These are phyloP conservation scores for Taenioides sp. DNA, from an alignment of 2,797 vertebrate genomes.

Conservation along the genomic window DNA sequence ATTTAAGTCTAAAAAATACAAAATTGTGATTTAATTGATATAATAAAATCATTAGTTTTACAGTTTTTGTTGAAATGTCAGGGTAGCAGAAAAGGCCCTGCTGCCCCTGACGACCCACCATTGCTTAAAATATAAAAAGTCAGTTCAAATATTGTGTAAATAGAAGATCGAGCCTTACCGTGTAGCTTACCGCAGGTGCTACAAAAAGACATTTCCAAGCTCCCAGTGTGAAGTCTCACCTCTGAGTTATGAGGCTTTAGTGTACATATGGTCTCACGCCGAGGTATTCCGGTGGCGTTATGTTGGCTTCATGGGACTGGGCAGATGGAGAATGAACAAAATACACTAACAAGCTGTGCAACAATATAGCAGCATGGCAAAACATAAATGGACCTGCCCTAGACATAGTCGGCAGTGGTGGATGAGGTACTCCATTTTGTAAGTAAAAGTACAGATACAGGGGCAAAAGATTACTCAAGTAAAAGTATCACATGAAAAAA, in stretches of 20 bases:
- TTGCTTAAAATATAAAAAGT: slow-evolving; percentile 25
- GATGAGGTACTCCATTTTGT: neutral
- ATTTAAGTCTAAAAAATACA: too few relatives aligned
- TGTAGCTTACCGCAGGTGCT: slow-evolving; percentile 16
- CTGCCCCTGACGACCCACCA: too few relatives aligned
- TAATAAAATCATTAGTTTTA: too few relatives aligned
- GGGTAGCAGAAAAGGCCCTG: too few relatives aligned
- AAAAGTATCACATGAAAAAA: too few relatives aligned
- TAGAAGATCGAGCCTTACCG: slow-evolving; percentile 45
- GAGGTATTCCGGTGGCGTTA: slow-evolving; percentile 39
- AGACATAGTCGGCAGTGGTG: neutral
- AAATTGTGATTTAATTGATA: too few relatives aligned
- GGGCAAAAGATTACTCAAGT: too few relatives aligned
- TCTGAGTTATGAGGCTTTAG: slow-evolving; percentile 38
- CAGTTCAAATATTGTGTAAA: slow-evolving; percentile 31
- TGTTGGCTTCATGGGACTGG: slow-evolving; percentile 1
- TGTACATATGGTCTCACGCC: slow-evolving; percentile 50
- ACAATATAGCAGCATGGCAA: neutral
- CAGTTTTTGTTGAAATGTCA: too few relatives aligned
- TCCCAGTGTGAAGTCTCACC: slow-evolving; percentile 55
- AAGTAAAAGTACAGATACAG: too few relatives aligned
- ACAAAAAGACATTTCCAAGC: slow-evolving; percentile 26
- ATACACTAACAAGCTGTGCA: neutral
- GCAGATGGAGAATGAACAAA: neutral
- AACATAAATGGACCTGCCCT: neutral